Evolutionary conservation across 2,113 vertebrate genomes (phyloP).

Genomic region (Sinosuthora webbiana): DNA sequence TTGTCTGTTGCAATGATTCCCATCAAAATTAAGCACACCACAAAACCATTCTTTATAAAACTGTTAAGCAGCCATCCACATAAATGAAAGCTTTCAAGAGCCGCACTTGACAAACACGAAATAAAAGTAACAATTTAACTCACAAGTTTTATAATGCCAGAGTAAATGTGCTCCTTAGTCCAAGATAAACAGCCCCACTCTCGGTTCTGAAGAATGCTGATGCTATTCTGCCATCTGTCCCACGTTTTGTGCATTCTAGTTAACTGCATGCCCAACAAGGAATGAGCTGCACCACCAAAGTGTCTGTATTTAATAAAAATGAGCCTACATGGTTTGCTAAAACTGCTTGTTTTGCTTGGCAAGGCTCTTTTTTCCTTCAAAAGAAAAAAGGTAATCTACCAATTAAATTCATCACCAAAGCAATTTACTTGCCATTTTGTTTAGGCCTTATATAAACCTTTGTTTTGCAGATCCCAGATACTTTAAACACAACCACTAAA

Average conservation of each 20-base stretch:
- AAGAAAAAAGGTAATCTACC: background rate
- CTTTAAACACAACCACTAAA: conserved; percentile 1
- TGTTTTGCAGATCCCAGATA: conserved; percentile 41
- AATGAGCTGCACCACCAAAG: conserved; percentile 15
- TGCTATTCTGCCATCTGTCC: background rate
- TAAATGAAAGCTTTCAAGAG: background rate
- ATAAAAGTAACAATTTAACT: background rate
- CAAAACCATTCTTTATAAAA: background rate
- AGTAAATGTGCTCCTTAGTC: background rate
- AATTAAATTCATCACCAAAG: conserved; percentile 33
- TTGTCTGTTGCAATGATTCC: background rate
- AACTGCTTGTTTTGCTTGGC: conserved; percentile 35
- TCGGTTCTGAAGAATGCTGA: background rate
- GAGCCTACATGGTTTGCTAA: background rate
- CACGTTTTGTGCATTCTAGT: background rate
- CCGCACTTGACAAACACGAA: background rate
- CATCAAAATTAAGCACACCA: background rate
- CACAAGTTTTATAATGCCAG: background rate
- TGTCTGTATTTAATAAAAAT: conserved; percentile 49
- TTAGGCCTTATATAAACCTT: conserved; percentile 53
- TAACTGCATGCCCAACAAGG: background rate
- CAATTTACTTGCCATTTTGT: conserved; percentile 47
- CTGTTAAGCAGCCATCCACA: background rate
- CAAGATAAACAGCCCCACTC: background rate
- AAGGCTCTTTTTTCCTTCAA: background rate